These are phyloP conservation scores for Istiophorus platypterus DNA, from an alignment of 2,113 vertebrate genomes.

Conservation along the genomic window DNA sequence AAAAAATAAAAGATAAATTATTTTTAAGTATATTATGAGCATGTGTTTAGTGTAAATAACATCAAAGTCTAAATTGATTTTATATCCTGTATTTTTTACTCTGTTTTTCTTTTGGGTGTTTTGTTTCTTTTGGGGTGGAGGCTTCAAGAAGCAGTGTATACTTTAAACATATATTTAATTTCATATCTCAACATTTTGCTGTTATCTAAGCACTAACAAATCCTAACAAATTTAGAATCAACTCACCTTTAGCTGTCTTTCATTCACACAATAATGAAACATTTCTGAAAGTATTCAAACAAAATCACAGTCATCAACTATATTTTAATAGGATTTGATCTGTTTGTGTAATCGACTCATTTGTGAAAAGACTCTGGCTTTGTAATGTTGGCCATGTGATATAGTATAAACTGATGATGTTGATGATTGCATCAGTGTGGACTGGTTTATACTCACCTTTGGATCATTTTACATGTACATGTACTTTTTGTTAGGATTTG, in stretches of 20 bases:
- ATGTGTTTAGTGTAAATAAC: constrained; percentile 87
- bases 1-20: constrained; percentile 85
- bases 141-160: constrained; percentile 76
- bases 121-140: constrained; percentile 78
- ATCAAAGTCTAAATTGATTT: constrained; percentile 84
- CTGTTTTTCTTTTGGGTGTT: constrained; percentile 72
- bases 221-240: constrained; percentile 77
- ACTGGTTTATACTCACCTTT: constrained; percentile 42
- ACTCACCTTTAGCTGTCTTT: constrained; percentile 36
- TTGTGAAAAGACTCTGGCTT: constrained; percentile 43
- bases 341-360: constrained; percentile 60
- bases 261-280: constrained; percentile 28
- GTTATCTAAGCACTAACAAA: constrained; percentile 83
- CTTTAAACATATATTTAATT: constrained; percentile 62
- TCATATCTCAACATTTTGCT: constrained; percentile 63
- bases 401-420: constrained; percentile 32
- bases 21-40: constrained; percentile 86
- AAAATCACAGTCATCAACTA: constrained; percentile 50
- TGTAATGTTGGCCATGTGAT: constrained; percentile 38
- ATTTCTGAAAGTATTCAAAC: constrained; percentile 44
- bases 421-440: constrained; percentile 35
- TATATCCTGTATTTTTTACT: constrained; percentile 83
- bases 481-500: constrained; percentile 78
- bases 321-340: constrained; percentile 57
- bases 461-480: constrained; percentile 51